A percentile compares a stretch with the other conserved stretches of the same genome.
phyloP scores from a whole-genome alignment of 2,888 invertebrate genomes.

The Pharmacophagus antenor region DNA sequence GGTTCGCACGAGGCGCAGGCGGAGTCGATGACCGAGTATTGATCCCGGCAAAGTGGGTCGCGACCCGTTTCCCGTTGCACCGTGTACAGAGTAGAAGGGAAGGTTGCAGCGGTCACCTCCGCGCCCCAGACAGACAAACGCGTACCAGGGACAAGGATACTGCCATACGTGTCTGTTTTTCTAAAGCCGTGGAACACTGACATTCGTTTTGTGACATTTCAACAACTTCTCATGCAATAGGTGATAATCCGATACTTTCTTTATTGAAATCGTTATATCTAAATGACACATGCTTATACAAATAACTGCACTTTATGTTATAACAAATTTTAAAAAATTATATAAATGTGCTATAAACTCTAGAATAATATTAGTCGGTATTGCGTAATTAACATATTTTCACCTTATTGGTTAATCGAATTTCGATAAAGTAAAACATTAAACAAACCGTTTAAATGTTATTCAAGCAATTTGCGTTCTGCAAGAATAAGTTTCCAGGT shows the following conservation, averaged over 20 bases:
- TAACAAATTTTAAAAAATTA: too few species aligned
- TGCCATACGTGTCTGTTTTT: conserved; percentile 8
- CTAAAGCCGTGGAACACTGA: neutral
- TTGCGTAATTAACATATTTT: neutral
- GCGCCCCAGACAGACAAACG: conserved; percentile 29
- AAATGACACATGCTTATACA: neutral
- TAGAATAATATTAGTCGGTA: neutral
- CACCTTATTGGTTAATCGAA: too few species aligned
- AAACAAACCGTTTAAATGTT: conserved; percentile 19
- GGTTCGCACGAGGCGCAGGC: conserved; percentile 55
- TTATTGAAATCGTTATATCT: neutral
- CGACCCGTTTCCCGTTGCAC: conserved; percentile 76
- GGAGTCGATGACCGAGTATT: conserved; percentile 79
- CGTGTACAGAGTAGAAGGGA: conserved; percentile 41
- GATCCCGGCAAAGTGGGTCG: conserved; percentile 76
- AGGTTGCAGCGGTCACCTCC: conserved; percentile 51
- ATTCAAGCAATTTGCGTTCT: conserved; percentile 6
- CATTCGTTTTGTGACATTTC: neutral
- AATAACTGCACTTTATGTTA: neutral
- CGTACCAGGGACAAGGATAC: conserved; percentile 24
- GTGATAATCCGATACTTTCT: neutral
- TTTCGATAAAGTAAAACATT: conserved; percentile 16
- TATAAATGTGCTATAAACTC: too few species aligned
- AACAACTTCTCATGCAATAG: neutral
- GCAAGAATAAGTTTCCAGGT: conserved; percentile 9